These are phyloP conservation scores for Otus sunia DNA, from an alignment of 2,113 vertebrate genomes.

Conservation along the genomic window DNA sequence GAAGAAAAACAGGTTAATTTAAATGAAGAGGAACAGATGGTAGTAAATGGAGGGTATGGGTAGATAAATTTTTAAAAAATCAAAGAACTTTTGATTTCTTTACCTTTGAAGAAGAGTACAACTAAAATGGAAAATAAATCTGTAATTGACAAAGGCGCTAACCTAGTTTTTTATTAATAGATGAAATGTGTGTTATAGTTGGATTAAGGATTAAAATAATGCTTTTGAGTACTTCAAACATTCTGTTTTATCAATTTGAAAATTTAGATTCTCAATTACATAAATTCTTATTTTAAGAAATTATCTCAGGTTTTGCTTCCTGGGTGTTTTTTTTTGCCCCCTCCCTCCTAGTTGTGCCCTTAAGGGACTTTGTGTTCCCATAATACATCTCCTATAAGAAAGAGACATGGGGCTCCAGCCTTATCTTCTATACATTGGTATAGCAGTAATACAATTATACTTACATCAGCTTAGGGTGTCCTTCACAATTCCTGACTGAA, in stretches of 20 bases:
- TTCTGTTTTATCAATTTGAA: neutral
- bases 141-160: fast-evolving
- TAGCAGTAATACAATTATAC: neutral
- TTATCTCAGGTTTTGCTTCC: neutral
- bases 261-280: neutral
- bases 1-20: neutral
- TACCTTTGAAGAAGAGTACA: neutral
- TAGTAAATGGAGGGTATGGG: neutral
- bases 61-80: neutral
- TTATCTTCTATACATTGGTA: neutral
- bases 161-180: neutral
- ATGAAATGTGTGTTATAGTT: neutral
- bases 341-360: neutral
- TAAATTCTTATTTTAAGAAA: neutral
- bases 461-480: neutral
- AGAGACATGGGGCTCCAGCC: neutral
- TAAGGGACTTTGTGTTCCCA: neutral
- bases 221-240: neutral
- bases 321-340: neutral
- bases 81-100: neutral
- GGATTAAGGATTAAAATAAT: neutral
- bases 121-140: neutral
- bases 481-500: neutral
- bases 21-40: neutral
- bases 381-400: neutral